Conservation (phyloP, 2,797 vertebrate species). For the Acanthornis magna region DNA sequence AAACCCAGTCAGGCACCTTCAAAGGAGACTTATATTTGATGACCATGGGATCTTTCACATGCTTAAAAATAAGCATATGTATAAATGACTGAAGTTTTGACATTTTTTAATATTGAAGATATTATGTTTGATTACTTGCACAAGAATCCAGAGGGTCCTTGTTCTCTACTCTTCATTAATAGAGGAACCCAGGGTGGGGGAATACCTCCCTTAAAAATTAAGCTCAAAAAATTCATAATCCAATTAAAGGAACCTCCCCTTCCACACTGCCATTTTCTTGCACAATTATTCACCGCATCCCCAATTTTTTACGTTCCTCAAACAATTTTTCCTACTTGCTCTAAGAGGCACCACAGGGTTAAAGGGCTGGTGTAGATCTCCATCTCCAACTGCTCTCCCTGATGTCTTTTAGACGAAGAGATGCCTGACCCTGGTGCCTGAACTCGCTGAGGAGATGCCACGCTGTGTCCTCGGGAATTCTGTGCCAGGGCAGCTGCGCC, state of each 20-base stretch:
- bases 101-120: neutral
- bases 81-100: neutral
- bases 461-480: neutral
- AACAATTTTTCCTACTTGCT: neutral
- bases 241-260: neutral
- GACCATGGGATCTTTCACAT: neutral
- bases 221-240: neutral
- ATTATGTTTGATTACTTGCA: neutral
- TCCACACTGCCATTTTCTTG: fast-evolving
- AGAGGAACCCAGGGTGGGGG: fast-evolving
- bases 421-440: neutral
- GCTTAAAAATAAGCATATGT: neutral
- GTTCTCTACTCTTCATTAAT: neutral
- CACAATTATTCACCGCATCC: neutral
- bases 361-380: neutral
- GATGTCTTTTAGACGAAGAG: neutral
- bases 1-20: neutral
- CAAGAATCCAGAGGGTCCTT: neutral
- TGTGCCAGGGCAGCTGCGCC: neutral
- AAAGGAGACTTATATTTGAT: neutral
- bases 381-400: neutral
- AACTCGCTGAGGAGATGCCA: conserved; percentile 14
- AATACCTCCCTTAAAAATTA: neutral
- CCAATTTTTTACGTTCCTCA: neutral
- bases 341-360: neutral